phyloP scores from a whole-genome alignment of 1,140 invertebrate species.

The Drosophila pseudoananassae region DNA sequence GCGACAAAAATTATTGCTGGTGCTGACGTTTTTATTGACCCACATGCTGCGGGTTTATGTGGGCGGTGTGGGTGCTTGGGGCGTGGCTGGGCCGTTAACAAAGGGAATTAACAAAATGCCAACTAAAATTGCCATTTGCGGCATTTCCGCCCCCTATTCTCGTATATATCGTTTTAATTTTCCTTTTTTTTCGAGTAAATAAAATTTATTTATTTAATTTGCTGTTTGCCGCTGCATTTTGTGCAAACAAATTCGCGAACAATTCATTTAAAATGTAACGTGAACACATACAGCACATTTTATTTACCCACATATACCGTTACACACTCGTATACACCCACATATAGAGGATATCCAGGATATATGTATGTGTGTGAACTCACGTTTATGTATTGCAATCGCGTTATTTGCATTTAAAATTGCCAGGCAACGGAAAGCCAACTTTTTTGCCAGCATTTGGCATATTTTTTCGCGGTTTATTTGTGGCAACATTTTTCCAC shows the following conservation, averaged over 20 bases:
- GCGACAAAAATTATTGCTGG: conserved; percentile 55
- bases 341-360: neutral
- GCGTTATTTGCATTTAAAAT: conserved; percentile 65
- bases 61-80: neutral
- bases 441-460: conserved; percentile 48
- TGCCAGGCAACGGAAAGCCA: conserved; percentile 67
- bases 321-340: conserved; percentile 9
- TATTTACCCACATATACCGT: conserved; percentile 3
- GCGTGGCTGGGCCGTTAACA: conserved; percentile 6
- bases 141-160: conserved; percentile 22
- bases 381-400: conserved; percentile 41
- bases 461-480: conserved; percentile 60
- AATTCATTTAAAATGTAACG: conserved; percentile 80
- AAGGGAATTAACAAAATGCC: conserved; percentile 53
- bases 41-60: conserved; percentile 33
- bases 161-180: conserved; percentile 32
- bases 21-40: conserved; percentile 75
- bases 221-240: conserved; percentile 61
- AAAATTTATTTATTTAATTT: conserved; percentile 79
- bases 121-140: conserved; percentile 68
- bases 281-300: conserved; percentile 14
- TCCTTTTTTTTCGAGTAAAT: conserved; percentile 32
- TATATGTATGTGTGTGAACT: neutral
- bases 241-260: conserved; percentile 70
- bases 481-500: conserved; percentile 43